These are phyloP conservation scores for Clarias pachynema DNA, from an alignment of 2,797 vertebrate genomes.

Conservation along the genomic window DNA sequence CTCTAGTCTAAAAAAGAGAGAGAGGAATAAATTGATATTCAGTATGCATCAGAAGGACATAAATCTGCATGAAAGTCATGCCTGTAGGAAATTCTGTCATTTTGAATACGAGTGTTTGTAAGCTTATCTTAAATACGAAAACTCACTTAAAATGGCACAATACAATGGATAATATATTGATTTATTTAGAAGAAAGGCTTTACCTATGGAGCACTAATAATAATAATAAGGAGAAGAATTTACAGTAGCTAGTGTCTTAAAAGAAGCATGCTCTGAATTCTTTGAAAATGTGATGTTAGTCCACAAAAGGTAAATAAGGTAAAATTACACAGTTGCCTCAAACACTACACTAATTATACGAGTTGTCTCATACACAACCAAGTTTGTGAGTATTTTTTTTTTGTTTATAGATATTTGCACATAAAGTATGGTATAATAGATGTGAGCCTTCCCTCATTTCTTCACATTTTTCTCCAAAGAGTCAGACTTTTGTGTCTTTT, in stretches of 20 bases:
- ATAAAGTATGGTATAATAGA: not conserved
- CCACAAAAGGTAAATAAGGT: not conserved
- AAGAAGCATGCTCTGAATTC: not conserved
- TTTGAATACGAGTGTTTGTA: not conserved
- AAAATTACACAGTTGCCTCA: not conserved
- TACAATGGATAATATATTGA: not conserved
- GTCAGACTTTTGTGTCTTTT: too few species aligned
- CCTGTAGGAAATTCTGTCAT: not conserved
- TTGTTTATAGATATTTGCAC: not conserved
- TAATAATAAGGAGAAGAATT: not conserved
- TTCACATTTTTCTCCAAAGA: too few species aligned
- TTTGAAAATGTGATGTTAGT: not conserved
- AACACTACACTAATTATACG: not conserved
- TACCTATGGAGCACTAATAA: not conserved
- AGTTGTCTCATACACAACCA: too few species aligned
- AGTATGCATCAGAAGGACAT: not conserved
- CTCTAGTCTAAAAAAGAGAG: conserved; percentile 74
- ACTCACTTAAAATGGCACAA: not conserved
- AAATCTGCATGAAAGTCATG: not conserved
- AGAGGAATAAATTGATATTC: conserved; percentile 11
- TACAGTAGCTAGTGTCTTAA: not conserved
- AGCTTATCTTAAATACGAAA: not conserved
- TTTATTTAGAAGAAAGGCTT: not conserved
- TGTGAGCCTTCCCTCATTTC: too few species aligned
- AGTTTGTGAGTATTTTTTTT: not conserved